A percentile compares a stretch with the other conserved stretches of the same genome.
Evolutionary conservation across 2,888 invertebrate species (phyloP).

Genomic region (Eupithecia centaureata): DNA sequence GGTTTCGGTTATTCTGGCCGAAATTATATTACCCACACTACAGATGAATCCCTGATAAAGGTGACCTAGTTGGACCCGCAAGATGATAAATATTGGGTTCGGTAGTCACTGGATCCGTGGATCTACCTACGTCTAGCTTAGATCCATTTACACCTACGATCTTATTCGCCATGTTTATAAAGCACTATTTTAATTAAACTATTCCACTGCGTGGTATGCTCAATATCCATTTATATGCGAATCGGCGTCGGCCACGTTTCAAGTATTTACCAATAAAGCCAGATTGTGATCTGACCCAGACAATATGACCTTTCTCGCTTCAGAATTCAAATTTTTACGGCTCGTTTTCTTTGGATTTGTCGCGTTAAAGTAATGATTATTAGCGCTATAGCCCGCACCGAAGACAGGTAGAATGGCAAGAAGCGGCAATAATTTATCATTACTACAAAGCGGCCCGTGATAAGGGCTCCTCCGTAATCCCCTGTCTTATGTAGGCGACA

Average conservation of each 20-base stretch:
- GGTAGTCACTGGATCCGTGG: constrained; percentile 10
- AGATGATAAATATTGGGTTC: constrained; percentile 46
- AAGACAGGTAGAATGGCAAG: constrained; percentile 48
- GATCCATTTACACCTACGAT: constrained; percentile 17
- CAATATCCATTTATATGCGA: constrained; percentile 26
- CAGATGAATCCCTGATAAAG: constrained; percentile 48
- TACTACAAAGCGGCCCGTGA: constrained; percentile 64
- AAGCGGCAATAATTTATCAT: constrained; percentile 67
- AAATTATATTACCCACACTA: constrained; percentile 41
- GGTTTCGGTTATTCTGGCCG: constrained; percentile 43
- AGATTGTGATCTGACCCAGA: constrained; percentile 41
- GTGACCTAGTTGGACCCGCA: constrained; percentile 47
- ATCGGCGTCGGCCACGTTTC: constrained; percentile 25
- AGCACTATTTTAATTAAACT: constrained; percentile 24
- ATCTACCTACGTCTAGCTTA: constrained; percentile 11
- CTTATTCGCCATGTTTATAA: constrained; percentile 4
- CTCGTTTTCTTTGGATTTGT: constrained; percentile 38
- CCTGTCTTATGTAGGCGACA: constrained; percentile 26
- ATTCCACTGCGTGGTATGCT: constrained; percentile 19
- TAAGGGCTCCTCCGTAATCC: constrained; percentile 56
- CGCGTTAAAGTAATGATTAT: constrained; percentile 43
- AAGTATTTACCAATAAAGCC: constrained; percentile 37
- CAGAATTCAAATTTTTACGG: constrained; percentile 37
- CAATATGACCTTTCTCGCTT: constrained; percentile 34
- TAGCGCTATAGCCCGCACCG: constrained; percentile 39